phyloP scores from a whole-genome alignment of 2,797 vertebrate species.

The Sebastes taczanowskii region DNA sequence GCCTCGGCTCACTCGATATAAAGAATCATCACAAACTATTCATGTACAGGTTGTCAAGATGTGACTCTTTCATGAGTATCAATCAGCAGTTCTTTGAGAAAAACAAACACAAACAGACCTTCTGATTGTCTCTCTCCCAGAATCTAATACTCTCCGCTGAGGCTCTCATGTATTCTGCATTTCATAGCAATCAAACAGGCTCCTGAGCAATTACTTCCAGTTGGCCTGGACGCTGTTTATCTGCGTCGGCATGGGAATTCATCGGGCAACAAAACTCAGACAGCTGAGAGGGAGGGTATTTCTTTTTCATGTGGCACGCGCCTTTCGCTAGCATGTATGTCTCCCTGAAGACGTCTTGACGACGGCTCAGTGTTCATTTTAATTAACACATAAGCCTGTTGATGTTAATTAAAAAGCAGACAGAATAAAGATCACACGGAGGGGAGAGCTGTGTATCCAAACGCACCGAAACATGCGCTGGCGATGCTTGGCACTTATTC shows the following conservation, averaged over 20 bases:
- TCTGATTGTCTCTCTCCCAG: background rate
- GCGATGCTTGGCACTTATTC: constrained; percentile 28
- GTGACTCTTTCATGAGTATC: background rate
- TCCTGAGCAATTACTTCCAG: constrained; percentile 70
- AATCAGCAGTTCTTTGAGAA: background rate
- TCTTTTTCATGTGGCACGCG: constrained; percentile 54
- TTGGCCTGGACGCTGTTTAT: constrained; percentile 68
- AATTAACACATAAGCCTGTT: constrained; percentile 80
- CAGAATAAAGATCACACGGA: constrained; percentile 66
- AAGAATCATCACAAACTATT: background rate
- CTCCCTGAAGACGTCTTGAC: constrained; percentile 67
- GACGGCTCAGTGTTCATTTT: constrained; percentile 74
- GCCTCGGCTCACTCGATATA: background rate
- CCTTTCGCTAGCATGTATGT: constrained; percentile 56
- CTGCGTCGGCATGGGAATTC: constrained; percentile 47
- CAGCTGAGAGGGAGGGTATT: constrained; percentile 45
- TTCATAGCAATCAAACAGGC: constrained; percentile 63
- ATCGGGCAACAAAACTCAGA: constrained; percentile 49
- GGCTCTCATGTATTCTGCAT: constrained; percentile 47
- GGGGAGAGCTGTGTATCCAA: constrained; percentile 32
- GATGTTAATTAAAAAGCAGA: constrained; percentile 83
- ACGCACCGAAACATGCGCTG: constrained; percentile 5
- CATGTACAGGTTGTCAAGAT: background rate
- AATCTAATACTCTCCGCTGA: constrained; percentile 22
- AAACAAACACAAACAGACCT: background rate